Conservation (phyloP, 1,140 invertebrate genomes). For the Pinna nobilis region DNA sequence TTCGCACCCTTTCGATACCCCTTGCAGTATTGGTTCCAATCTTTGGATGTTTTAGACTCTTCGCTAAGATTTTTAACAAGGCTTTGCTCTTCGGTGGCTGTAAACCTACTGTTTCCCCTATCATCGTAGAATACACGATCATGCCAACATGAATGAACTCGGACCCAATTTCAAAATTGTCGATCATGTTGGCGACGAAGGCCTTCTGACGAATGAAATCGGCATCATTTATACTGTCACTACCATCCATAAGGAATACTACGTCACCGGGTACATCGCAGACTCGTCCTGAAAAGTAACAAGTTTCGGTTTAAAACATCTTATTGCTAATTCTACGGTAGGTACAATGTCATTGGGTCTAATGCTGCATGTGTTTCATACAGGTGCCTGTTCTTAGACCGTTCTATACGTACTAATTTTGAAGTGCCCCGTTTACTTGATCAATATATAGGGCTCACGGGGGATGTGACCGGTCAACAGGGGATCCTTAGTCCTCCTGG, state of each 20-base stretch:
- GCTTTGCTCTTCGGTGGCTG: conserved; percentile 46
- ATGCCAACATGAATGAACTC: conserved; percentile 55
- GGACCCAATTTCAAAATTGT: conserved; percentile 53
- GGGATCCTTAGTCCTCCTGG: too few species aligned
- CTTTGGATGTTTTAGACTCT: conserved; percentile 49
- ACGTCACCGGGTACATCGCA: conserved; percentile 58
- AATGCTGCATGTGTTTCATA: too few species aligned
- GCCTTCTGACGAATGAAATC: conserved; percentile 55
- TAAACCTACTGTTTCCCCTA: conserved; percentile 48
- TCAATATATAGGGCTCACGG: too few species aligned
- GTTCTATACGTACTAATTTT: too few species aligned
- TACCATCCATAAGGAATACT: conserved; percentile 59
- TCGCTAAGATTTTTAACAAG: conserved; percentile 44
- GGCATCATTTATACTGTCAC: conserved; percentile 48
- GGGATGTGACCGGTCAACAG: too few species aligned
- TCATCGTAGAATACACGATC: conserved; percentile 57
- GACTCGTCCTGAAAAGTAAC: conserved; percentile 26
- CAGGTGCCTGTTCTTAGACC: too few species aligned
- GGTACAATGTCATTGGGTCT: too few species aligned
- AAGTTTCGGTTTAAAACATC: neutral
- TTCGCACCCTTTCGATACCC: conserved; percentile 45
- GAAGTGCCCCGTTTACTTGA: too few species aligned
- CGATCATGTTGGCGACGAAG: conserved; percentile 57
- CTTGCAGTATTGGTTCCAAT: conserved; percentile 58
- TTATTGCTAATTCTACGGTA: too few species aligned